phyloP scores from a whole-genome alignment of 2,888 invertebrate species.

The Tanypteryx hageni region DNA sequence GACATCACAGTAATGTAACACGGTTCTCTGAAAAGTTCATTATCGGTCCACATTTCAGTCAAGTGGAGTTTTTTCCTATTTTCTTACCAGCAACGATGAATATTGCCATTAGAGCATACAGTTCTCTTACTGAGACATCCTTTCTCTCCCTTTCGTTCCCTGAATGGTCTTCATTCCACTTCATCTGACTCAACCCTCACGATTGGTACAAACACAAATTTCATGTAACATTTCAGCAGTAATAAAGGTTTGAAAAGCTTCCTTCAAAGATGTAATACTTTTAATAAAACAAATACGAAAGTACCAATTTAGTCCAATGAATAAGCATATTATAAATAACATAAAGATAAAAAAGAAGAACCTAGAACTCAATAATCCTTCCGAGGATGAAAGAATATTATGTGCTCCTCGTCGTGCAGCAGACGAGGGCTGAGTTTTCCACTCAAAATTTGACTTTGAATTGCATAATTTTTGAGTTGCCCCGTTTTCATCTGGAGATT shows the following conservation, averaged over 20 bases:
- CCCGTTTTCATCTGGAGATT: not conserved
- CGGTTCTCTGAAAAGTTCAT: slow-evolving; percentile 22
- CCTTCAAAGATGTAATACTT: not conserved
- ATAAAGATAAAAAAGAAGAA: no score
- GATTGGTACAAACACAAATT: no score
- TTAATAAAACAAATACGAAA: not conserved
- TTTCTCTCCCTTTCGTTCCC: not conserved
- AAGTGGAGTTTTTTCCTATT: not conserved
- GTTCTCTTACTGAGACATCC: not conserved
- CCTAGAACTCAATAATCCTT: not conserved
- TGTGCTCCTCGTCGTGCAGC: not conserved
- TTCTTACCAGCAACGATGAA: not conserved
- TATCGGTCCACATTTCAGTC: not conserved
- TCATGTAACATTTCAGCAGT: not conserved
- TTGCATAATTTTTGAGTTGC: not conserved
- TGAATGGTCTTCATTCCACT: not conserved
- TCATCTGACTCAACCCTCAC: not conserved
- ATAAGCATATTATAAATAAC: no score
- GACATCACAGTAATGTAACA: no score
- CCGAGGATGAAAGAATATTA: not conserved
- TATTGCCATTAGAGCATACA: not conserved
- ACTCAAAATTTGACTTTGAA: not conserved
- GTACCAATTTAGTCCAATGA: no score
- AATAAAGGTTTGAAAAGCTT: not conserved
- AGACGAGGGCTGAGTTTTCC: not conserved